A percentile compares a stretch with the other conserved stretches of the same genome.
Conservation (phyloP, 2,113 vertebrate species). For the Nycticryphes semicollaris region DNA sequence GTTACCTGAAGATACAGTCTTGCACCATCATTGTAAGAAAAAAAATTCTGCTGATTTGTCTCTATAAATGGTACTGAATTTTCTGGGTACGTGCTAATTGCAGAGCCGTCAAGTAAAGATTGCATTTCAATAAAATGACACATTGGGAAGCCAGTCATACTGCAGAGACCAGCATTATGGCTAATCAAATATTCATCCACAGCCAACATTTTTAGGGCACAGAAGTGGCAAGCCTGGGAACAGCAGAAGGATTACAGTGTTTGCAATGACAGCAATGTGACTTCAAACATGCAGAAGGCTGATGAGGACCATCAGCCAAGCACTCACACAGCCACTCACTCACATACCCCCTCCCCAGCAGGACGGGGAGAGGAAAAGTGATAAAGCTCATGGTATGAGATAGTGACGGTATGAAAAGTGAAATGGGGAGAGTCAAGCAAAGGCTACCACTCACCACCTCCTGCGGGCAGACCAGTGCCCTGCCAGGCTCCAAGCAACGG, state of each 20-base stretch:
- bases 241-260: background rate
- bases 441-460: background rate
- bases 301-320: background rate
- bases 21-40: rapidly evolving
- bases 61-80: background rate
- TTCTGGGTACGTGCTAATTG: background rate
- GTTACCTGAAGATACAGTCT: background rate
- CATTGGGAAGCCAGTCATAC: background rate
- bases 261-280: background rate
- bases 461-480: rapidly evolving
- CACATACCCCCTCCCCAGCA: background rate
- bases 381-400: background rate
- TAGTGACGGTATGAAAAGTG: no score
- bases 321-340: background rate
- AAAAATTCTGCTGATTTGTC: background rate
- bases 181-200: background rate
- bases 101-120: background rate
- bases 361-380: background rate
- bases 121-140: background rate
- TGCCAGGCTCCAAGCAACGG: background rate
- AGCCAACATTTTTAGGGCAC: background rate
- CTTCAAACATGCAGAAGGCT: rapidly evolving
- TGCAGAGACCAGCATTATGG: background rate
- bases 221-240: background rate
- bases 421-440: no score